Percentiles rank a stretch among this genome's conserved stretches.
phyloP scores from a whole-genome alignment of 2,888 invertebrate genomes.

The Drepana falcataria region DNA sequence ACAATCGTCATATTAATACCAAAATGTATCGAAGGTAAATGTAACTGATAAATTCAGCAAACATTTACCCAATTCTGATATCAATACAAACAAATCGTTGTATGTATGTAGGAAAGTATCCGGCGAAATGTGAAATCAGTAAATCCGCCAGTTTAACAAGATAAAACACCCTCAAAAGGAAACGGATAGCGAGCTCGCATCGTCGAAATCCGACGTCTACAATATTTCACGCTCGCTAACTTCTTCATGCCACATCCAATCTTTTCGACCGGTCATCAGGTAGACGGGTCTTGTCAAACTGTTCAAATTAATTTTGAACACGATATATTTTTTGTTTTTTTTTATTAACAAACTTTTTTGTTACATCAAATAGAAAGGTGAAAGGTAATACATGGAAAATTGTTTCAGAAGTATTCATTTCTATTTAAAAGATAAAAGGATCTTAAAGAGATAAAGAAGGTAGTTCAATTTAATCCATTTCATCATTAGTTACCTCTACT shows the following conservation, averaged over 20 bases:
- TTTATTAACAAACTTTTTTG: constrained; percentile 24
- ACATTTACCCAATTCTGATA: too few relatives aligned
- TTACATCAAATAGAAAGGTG: constrained; percentile 23
- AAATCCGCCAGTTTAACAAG: constrained; percentile 13
- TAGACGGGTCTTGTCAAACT: constrained; percentile 60
- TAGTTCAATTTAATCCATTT: too few relatives aligned
- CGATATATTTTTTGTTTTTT: constrained; percentile 36
- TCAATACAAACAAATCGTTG: not conserved
- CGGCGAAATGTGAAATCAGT: not conserved
- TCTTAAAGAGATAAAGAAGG: too few relatives aligned
- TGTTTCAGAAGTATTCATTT: too few relatives aligned
- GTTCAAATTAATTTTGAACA: constrained; percentile 60
- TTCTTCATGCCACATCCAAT: constrained; percentile 58
- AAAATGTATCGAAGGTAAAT: too few relatives aligned
- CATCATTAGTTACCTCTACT: too few relatives aligned
- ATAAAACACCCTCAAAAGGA: constrained; percentile 30
- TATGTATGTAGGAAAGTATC: not conserved
- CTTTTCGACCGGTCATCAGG: constrained; percentile 60
- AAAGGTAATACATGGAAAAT: too few relatives aligned
- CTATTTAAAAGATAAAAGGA: too few relatives aligned
- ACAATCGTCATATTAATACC: too few relatives aligned
- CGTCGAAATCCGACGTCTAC: constrained; percentile 42
- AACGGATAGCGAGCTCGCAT: constrained; percentile 34
- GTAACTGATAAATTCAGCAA: too few relatives aligned
- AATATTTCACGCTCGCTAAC: constrained; percentile 57